Evolutionary conservation across 2,888 invertebrate genomes (phyloP).

Genomic region (Anarsia innoxiella): DNA sequence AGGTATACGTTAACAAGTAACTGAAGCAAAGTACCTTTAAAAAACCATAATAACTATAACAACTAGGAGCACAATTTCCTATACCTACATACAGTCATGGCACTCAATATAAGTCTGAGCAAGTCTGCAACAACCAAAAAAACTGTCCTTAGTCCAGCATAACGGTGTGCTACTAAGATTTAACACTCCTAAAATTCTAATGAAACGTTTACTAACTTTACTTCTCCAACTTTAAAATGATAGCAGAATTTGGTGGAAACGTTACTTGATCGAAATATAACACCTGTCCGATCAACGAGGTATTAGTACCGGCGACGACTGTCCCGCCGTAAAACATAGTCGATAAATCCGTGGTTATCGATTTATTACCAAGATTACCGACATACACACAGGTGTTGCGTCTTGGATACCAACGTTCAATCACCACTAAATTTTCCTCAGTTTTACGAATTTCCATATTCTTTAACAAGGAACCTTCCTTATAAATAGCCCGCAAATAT

Average conservation of each 20-base stretch:
- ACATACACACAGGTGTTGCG: slow-evolving; percentile 85
- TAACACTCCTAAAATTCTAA: too few species aligned
- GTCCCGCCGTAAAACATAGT: slow-evolving; percentile 84
- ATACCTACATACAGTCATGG: too few species aligned
- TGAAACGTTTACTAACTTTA: slow-evolving; percentile 21
- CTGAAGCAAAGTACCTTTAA: too few species aligned
- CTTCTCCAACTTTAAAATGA: slow-evolving; percentile 62
- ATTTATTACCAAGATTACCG: slow-evolving; percentile 79
- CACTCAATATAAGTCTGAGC: too few species aligned
- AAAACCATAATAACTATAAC: too few species aligned
- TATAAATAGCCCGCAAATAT: slow-evolving; percentile 81
- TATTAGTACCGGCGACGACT: slow-evolving; percentile 58
- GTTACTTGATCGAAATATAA: slow-evolving; percentile 61
- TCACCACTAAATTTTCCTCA: slow-evolving; percentile 78
- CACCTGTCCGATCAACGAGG: slow-evolving; percentile 46
- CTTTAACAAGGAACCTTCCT: slow-evolving; percentile 76
- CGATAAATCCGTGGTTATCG: slow-evolving; percentile 81
- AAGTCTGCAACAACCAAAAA: too few species aligned
- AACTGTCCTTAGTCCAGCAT: too few species aligned
- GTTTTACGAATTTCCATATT: slow-evolving; percentile 82
- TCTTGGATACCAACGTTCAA: slow-evolving; percentile 86
- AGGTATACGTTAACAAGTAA: too few species aligned
- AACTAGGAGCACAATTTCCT: too few species aligned
- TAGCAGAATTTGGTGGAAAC: slow-evolving; percentile 58
- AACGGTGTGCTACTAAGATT: too few species aligned